Conservation (phyloP, 2,113 vertebrate genomes). For the Megaceryle maxima region DNA sequence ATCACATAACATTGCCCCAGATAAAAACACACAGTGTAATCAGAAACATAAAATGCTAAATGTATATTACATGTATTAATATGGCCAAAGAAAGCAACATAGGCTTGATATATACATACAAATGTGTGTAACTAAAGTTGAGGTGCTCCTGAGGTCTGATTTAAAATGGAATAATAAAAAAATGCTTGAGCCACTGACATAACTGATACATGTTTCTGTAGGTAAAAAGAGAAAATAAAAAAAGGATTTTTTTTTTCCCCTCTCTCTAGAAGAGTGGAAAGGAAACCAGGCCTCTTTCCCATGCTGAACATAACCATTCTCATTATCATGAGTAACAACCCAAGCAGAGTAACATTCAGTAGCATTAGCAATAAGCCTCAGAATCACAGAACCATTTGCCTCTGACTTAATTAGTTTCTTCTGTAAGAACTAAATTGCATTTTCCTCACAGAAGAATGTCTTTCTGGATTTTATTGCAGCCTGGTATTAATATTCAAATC, state of each 20-base stretch:
- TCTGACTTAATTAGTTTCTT: conserved; percentile 62
- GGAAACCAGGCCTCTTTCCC: background rate
- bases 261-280: background rate
- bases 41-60: background rate
- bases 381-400: conserved; percentile 41
- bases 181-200: background rate
- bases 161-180: conserved; percentile 27
- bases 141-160: background rate
- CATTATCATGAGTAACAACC: conserved; percentile 45
- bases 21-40: background rate
- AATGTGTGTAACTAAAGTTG: background rate
- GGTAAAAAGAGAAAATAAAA: background rate
- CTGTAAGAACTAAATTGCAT: conserved; percentile 57
- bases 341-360: background rate
- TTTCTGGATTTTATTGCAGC: conserved; percentile 33
- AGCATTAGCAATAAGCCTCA: conserved; percentile 43
- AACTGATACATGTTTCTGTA: background rate
- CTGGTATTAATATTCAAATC: conserved; percentile 57
- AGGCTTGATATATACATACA: background rate
- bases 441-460: conserved; percentile 48
- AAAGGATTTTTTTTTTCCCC: background rate
- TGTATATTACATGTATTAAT: background rate
- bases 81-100: background rate
- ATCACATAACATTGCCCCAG: background rate
- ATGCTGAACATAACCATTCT: background rate